Evolutionary conservation across 2,888 invertebrate species (phyloP).

Genomic region (Amphipoea lucens): DNA sequence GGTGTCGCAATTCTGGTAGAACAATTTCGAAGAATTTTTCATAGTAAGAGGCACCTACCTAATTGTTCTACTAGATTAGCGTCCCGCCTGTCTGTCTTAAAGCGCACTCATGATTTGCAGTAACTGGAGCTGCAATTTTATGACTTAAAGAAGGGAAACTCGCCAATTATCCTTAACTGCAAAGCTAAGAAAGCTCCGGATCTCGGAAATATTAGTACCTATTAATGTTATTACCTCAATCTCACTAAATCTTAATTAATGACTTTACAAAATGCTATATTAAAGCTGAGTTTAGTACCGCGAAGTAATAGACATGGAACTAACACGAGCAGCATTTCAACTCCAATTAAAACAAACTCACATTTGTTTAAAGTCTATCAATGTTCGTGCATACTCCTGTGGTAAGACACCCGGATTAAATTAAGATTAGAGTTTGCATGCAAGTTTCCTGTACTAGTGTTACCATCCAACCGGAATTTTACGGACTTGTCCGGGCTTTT

Average conservation of each 20-base stretch:
- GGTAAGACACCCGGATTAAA: slow-evolving; percentile 51
- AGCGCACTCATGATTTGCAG: not conserved
- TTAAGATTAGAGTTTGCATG: slow-evolving; percentile 44
- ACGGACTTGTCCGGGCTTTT: not conserved
- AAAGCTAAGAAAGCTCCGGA: not conserved
- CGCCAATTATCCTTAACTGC: not conserved
- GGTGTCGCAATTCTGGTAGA: not conserved
- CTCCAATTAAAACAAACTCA: slow-evolving; percentile 49
- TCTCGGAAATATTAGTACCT: slow-evolving; percentile 3
- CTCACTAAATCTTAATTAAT: slow-evolving; percentile 46
- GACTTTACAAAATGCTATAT: slow-evolving; percentile 28
- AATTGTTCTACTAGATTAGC: no score
- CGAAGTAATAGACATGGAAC: slow-evolving; percentile 36
- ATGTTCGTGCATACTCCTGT: slow-evolving; percentile 31
- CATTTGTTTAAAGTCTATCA: slow-evolving; percentile 36
- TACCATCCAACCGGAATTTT: not conserved
- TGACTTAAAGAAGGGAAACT: not conserved
- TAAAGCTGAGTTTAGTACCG: slow-evolving; percentile 14
- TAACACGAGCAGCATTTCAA: slow-evolving; percentile 46
- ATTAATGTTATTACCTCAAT: slow-evolving; percentile 16
- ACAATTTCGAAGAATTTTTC: not conserved
- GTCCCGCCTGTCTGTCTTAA: not conserved
- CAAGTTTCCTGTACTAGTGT: slow-evolving; percentile 17
- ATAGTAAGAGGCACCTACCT: not conserved
- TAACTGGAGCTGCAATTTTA: not conserved